phyloP scores from a whole-genome alignment of 2,888 invertebrate genomes.

The Oasisia sp. region DNA sequence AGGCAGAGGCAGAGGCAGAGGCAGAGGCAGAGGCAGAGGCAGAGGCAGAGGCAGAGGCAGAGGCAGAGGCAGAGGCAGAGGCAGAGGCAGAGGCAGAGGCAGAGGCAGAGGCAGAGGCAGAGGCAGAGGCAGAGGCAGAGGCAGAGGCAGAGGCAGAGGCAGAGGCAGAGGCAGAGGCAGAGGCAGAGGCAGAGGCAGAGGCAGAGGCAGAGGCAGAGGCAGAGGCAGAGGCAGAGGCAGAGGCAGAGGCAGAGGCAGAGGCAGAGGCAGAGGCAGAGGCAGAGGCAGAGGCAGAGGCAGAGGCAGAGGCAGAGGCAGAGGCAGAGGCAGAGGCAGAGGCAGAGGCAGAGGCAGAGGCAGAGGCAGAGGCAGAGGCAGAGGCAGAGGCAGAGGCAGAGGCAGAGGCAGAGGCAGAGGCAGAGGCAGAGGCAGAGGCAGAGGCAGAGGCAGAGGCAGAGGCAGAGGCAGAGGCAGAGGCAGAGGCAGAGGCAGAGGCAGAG shows the following conservation, averaged over 20 bases:
- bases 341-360: constrained; percentile 18
- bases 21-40: not conserved
- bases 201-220: not conserved
- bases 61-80: too few relatives aligned
- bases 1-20: constrained; percentile 18
- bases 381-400: too few relatives aligned
- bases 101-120: not conserved
- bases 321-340: constrained; percentile 14
- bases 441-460: too few relatives aligned
- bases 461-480: too few relatives aligned
- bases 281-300: constrained; percentile 18
- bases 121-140: constrained; percentile 14
- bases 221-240: constrained; percentile 18
- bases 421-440: too few relatives aligned
- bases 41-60: not conserved
- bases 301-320: constrained; percentile 18
- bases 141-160: constrained; percentile 14
- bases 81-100: too few relatives aligned
- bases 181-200: not conserved
- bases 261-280: constrained; percentile 14
- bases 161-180: constrained; percentile 18
- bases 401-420: too few relatives aligned
- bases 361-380: constrained; percentile 7
- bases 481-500: too few relatives aligned
- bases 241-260: constrained; percentile 18